phyloP scores from a whole-genome alignment of 2,888 invertebrate species.

The Metellina segmentata region DNA sequence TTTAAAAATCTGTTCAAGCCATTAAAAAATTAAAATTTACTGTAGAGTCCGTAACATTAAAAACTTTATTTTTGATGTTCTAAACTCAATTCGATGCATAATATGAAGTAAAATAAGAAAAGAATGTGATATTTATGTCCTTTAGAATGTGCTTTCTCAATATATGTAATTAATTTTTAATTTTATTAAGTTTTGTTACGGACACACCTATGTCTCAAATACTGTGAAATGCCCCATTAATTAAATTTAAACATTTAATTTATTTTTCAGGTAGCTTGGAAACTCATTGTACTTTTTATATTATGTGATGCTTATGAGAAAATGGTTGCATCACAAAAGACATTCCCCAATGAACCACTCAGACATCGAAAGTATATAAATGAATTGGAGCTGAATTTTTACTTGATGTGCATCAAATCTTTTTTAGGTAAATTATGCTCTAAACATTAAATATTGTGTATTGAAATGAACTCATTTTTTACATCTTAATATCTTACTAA shows the following conservation, averaged over 20 bases:
- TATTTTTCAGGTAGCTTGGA: conserved; percentile 86
- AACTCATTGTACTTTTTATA: conserved; percentile 88
- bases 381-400: conserved; percentile 67
- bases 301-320: conserved; percentile 88
- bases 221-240: too few relatives aligned
- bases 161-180: too few relatives aligned
- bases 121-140: too few relatives aligned
- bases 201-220: too few relatives aligned
- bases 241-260: not conserved
- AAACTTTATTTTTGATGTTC: too few relatives aligned
- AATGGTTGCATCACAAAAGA: conserved; percentile 40
- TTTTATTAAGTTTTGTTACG: too few relatives aligned
- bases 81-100: too few relatives aligned
- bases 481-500: not conserved
- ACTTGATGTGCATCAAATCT: conserved; percentile 68
- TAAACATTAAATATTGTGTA: not conserved
- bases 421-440: conserved; percentile 56
- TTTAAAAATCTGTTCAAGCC: too few relatives aligned
- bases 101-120: too few relatives aligned
- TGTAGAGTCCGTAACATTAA: too few relatives aligned
- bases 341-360: conserved; percentile 2
- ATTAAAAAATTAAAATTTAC: too few relatives aligned
- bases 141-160: too few relatives aligned
- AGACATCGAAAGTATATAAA: conserved; percentile 44
- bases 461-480: not conserved